A percentile compares a stretch with the other conserved stretches of the same genome.
Evolutionary conservation across 64 coral and sea anemone genomes (phyloP).

Genomic region (Montipora cactus): DNA sequence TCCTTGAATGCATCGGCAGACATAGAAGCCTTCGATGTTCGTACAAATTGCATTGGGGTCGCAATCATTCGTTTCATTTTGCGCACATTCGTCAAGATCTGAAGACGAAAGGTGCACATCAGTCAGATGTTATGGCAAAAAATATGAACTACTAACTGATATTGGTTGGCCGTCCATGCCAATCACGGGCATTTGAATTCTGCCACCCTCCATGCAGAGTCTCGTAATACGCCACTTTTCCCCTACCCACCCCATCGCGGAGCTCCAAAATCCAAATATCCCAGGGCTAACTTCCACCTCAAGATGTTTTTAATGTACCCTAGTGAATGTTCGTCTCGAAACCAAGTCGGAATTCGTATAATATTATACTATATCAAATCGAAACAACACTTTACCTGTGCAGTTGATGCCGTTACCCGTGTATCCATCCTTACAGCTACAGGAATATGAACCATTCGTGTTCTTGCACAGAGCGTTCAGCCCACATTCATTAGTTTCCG

Average conservation of each 20-base stretch:
- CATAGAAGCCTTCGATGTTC: neutral
- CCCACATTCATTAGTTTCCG: neutral
- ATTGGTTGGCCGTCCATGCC: too few relatives aligned
- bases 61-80: neutral
- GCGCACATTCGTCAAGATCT: constrained; percentile 3
- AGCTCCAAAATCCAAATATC: too few relatives aligned
- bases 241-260: too few relatives aligned
- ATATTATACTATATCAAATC: neutral
- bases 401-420: neutral
- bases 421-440: neutral
- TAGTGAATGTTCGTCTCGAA: neutral
- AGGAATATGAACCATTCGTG: constrained; percentile 15
- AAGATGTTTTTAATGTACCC: too few relatives aligned
- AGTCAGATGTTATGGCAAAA: too few relatives aligned
- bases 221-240: too few relatives aligned
- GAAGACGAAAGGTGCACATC: too few relatives aligned
- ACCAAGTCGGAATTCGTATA: neutral
- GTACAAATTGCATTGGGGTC: neutral
- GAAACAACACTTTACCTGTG: neutral
- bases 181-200: too few relatives aligned
- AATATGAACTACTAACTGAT: too few relatives aligned
- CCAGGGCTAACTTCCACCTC: too few relatives aligned
- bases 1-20: neutral
- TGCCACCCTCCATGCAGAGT: too few relatives aligned
- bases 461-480: neutral